Percentiles rank a stretch among this genome's conserved stretches.
phyloP scores from a whole-genome alignment of 2,797 vertebrate genomes.

The Gobionotothen gibberifrons region DNA sequence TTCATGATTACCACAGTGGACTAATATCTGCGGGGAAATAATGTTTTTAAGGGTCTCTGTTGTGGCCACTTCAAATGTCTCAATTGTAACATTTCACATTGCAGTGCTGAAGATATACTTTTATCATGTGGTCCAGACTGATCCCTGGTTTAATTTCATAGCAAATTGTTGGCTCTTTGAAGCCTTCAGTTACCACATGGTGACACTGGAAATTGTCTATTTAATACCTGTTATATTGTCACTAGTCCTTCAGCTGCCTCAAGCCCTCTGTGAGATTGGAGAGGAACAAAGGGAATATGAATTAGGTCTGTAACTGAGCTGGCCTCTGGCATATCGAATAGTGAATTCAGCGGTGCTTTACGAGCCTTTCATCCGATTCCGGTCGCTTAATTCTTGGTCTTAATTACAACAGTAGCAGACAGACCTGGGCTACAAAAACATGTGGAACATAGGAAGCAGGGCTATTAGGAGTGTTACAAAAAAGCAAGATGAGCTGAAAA shows the following conservation, averaged over 20 bases:
- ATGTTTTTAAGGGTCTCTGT: slow-evolving; percentile 46
- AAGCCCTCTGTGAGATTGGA: slow-evolving; percentile 61
- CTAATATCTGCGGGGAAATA: slow-evolving; percentile 44
- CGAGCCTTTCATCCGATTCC: slow-evolving; percentile 75
- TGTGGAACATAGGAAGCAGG: slow-evolving; percentile 62
- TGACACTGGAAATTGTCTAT: slow-evolving; percentile 70
- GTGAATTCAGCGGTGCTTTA: slow-evolving; percentile 68
- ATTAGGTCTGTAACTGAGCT: slow-evolving; percentile 74
- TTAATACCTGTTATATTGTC: slow-evolving; percentile 78
- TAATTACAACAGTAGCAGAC: slow-evolving; percentile 71
- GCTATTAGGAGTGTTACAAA: slow-evolving; percentile 50
- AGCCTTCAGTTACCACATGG: slow-evolving; percentile 69
- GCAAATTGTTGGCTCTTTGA: slow-evolving; percentile 75
- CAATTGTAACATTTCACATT: slow-evolving; percentile 57
- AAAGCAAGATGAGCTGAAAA: slow-evolving; percentile 50
- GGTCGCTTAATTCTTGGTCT: slow-evolving; percentile 70
- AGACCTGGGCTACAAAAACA: slow-evolving; percentile 57
- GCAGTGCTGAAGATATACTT: slow-evolving; percentile 40
- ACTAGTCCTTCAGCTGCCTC: slow-evolving; percentile 63
- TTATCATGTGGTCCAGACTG: slow-evolving; percentile 42
- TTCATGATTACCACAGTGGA: slow-evolving; percentile 32
- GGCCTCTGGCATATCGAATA: slow-evolving; percentile 62
- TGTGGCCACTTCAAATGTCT: slow-evolving; percentile 54
- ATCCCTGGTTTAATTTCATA: slow-evolving; percentile 73
- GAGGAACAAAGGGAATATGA: slow-evolving; percentile 78